These are phyloP conservation scores for Oscheius sp. DNA, from an alignment of 1,140 invertebrate genomes.

Conservation along the genomic window DNA sequence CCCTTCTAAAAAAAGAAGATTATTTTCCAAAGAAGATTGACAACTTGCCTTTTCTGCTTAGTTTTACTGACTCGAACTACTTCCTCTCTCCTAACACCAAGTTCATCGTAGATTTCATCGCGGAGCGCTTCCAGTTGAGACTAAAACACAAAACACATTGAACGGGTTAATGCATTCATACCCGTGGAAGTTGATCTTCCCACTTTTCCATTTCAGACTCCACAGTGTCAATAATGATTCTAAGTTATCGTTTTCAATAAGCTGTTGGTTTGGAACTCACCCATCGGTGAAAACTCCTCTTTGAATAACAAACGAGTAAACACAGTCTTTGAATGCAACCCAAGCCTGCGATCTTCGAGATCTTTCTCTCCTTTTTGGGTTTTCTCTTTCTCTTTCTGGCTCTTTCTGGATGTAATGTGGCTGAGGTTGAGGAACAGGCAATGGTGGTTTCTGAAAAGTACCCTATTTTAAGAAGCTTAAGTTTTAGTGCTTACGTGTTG, in stretches of 20 bases:
- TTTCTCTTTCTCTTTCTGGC: neutral
- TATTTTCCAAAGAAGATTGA: no score
- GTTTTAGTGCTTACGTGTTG: neutral
- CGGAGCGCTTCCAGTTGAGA: neutral
- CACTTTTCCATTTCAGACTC: conserved; percentile 26
- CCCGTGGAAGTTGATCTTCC: conserved; percentile 2
- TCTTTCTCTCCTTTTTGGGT: neutral
- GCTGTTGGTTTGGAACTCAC: no score
- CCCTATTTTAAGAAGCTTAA: no score
- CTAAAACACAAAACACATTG: neutral
- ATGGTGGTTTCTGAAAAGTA: conserved; percentile 1
- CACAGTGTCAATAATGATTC: conserved; percentile 22
- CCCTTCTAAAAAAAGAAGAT: neutral
- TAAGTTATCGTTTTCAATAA: no score
- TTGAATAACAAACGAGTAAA: conserved; percentile 6
- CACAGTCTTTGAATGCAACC: conserved; percentile 14
- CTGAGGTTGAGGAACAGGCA: neutral
- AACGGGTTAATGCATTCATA: neutral
- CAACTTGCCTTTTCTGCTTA: neutral
- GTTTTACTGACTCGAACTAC: neutral
- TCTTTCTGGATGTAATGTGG: no score
- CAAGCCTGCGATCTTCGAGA: neutral
- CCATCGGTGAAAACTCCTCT: conserved; percentile 29
- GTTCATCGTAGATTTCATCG: neutral
- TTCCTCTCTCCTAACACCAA: neutral